phyloP scores from a whole-genome alignment of 2,888 invertebrate genomes.

The Lacanobia oleracea region DNA sequence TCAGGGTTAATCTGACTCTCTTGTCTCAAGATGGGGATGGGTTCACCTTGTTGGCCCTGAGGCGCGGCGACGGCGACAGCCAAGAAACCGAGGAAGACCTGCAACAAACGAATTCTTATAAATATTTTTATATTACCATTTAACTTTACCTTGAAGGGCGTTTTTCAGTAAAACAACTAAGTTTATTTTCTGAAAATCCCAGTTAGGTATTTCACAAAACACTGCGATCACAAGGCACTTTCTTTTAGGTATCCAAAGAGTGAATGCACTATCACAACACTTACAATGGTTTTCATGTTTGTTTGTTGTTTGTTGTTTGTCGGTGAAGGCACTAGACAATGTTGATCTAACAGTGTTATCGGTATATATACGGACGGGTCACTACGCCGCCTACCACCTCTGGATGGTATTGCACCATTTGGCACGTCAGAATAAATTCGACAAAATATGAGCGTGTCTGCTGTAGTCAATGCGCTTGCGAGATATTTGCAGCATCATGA shows the following conservation, averaged over 20 bases:
- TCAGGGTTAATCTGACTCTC: slow-evolving; percentile 90
- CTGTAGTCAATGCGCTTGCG: slow-evolving; percentile 76
- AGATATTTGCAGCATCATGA: slow-evolving; percentile 72
- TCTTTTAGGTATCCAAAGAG: slow-evolving; percentile 63
- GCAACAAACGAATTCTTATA: slow-evolving; percentile 68
- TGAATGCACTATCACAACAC: slow-evolving; percentile 81
- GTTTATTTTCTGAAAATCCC: slow-evolving; percentile 13
- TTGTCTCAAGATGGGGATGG: slow-evolving; percentile 89
- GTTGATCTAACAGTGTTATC: slow-evolving; percentile 85
- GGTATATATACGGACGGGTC: slow-evolving; percentile 86
- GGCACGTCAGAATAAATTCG: slow-evolving; percentile 83
- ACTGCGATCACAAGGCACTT: slow-evolving; percentile 63
- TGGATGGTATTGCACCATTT: slow-evolving; percentile 85
- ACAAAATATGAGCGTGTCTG: slow-evolving; percentile 81
- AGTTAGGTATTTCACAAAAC: slow-evolving; percentile 48
- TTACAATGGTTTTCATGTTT: slow-evolving; percentile 89
- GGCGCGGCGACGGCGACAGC: slow-evolving; percentile 84
- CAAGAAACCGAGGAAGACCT: slow-evolving; percentile 83
- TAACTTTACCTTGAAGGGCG: not conserved
- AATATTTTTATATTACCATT: slow-evolving; percentile 17
- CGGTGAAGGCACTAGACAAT: slow-evolving; percentile 87
- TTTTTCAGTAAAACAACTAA: not conserved
- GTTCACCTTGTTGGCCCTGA: slow-evolving; percentile 78
- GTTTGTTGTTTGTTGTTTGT: slow-evolving; percentile 77
- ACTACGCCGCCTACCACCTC: slow-evolving; percentile 85